phyloP scores from a whole-genome alignment of 2,113 vertebrate genomes.

The Otocyon megalotis region DNA sequence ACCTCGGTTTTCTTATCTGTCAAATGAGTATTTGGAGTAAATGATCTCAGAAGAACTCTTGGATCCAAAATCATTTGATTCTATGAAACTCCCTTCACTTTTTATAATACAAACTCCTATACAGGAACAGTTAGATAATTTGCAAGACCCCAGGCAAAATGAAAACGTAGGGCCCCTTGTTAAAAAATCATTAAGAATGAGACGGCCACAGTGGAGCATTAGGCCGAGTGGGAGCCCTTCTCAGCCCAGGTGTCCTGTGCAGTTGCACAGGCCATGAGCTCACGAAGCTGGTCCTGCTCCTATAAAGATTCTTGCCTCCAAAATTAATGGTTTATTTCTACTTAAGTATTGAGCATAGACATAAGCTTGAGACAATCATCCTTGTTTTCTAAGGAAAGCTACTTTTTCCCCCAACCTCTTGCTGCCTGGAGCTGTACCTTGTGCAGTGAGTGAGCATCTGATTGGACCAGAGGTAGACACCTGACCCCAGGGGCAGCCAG shows the following conservation, averaged over 20 bases:
- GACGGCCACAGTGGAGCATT: background rate
- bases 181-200: background rate
- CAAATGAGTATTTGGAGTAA: slow-evolving; percentile 58
- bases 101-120: slow-evolving; percentile 25
- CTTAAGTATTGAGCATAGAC: background rate
- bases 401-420: background rate
- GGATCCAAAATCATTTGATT: slow-evolving; percentile 49
- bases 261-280: background rate
- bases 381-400: slow-evolving; percentile 47
- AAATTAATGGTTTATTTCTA: slow-evolving; percentile 28
- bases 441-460: background rate
- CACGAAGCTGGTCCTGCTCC: background rate
- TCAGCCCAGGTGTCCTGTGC: background rate
- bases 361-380: background rate
- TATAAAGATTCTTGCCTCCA: background rate
- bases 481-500: background rate
- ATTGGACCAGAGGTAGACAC: background rate
- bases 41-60: slow-evolving; percentile 62
- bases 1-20: slow-evolving; percentile 54
- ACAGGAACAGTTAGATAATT: background rate
- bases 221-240: background rate
- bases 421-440: background rate
- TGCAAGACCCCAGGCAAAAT: slow-evolving; percentile 1
- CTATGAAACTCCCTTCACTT: slow-evolving; percentile 26
- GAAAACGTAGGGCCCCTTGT: background rate